Conservation (phyloP, 2,888 invertebrate species). For the Nephrotoma flavescens region DNA sequence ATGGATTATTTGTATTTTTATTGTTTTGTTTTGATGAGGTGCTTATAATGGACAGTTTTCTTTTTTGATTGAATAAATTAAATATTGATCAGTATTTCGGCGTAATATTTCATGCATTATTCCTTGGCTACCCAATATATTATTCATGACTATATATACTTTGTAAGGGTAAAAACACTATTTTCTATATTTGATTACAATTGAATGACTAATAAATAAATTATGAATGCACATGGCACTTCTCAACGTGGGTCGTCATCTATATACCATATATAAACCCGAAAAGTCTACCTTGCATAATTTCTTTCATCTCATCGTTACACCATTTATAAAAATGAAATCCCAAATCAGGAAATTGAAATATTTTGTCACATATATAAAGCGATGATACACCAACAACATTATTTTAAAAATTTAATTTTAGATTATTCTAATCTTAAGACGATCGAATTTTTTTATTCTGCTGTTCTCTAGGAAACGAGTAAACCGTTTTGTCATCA, state of each 20-base stretch:
- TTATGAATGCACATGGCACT: background rate
- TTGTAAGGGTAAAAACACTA: too few species aligned
- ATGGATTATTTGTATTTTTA: too few species aligned
- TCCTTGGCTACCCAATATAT: background rate
- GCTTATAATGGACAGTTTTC: background rate
- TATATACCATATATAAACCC: background rate
- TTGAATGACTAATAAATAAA: background rate
- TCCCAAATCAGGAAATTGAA: background rate
- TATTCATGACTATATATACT: background rate
- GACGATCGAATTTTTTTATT: background rate
- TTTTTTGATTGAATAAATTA: background rate
- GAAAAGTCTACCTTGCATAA: background rate
- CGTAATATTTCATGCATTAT: background rate
- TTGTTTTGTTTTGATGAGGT: too few species aligned
- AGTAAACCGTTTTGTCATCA: background rate
- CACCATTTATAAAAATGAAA: background rate
- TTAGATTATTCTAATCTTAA: background rate
- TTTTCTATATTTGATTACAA: background rate
- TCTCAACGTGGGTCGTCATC: background rate
- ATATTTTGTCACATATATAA: background rate
- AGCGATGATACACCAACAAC: background rate
- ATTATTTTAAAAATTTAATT: background rate
- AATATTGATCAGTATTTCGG: background rate
- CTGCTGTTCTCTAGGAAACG: background rate
- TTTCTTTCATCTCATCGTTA: background rate